Percentiles rank a stretch among this genome's conserved stretches.
Conservation (phyloP, 1,140 invertebrate genomes). For the Cotesia typhae region DNA sequence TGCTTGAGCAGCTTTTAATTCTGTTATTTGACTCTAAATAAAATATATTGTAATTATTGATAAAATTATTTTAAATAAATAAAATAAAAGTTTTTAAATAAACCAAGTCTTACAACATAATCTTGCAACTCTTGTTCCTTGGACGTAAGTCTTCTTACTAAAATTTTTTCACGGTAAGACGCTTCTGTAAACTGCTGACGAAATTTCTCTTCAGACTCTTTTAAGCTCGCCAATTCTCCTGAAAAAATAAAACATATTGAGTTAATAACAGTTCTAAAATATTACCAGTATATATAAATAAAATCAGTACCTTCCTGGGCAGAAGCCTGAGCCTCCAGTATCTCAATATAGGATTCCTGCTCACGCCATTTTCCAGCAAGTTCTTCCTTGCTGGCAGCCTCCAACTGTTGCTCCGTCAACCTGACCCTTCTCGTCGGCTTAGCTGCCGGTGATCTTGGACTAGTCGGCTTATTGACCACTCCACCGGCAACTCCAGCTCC, state of each 20-base stretch:
- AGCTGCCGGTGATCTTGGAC: conserved; percentile 53
- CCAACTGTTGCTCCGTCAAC: conserved; percentile 65
- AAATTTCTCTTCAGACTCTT: conserved; percentile 83
- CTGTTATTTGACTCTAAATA: conserved; percentile 87
- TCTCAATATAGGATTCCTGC: conserved; percentile 68
- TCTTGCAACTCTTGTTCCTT: conserved; percentile 98
- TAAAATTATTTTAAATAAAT: background rate
- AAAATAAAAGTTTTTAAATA: conserved; percentile 22
- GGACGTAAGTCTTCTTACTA: conserved; percentile 87
- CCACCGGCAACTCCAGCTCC: background rate
- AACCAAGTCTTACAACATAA: conserved; percentile 79
- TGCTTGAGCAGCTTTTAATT: conserved; percentile 85
- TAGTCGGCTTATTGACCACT: conserved; percentile 43
- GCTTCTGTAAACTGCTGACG: conserved; percentile 85
- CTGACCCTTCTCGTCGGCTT: conserved; percentile 59
- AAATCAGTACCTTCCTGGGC: conserved; percentile 67
- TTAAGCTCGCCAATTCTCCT: conserved; percentile 79
- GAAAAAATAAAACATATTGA: conserved; percentile 56
- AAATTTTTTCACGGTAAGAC: conserved; percentile 87
- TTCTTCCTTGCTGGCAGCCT: conserved; percentile 65
- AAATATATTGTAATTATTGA: background rate
- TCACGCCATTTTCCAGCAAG: conserved; percentile 66
- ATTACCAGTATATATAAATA: conserved; percentile 38
- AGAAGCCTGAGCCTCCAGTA: conserved; percentile 64
- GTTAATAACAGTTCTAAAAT: background rate